Percentiles rank a stretch among this genome's conserved stretches.
phyloP scores from a whole-genome alignment of 2,113 vertebrate species.

The Cavia aperea region DNA sequence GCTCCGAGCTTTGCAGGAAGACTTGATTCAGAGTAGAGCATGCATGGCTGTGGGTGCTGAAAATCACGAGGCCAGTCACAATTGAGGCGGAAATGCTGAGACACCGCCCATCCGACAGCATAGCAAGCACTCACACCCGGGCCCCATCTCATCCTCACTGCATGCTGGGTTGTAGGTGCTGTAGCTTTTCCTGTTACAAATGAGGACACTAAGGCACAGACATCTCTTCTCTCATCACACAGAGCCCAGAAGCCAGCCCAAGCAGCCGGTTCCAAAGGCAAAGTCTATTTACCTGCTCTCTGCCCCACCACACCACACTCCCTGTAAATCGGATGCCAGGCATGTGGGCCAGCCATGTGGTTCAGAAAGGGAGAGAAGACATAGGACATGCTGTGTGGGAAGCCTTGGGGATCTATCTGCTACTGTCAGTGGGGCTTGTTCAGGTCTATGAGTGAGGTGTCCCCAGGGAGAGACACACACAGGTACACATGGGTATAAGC shows the following conservation, averaged over 20 bases:
- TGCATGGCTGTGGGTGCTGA: fast-evolving
- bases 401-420: no score
- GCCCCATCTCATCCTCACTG: background rate
- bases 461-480: background rate
- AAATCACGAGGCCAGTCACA: fast-evolving
- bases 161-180: fast-evolving
- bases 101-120: fast-evolving
- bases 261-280: background rate
- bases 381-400: fast-evolving
- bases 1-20: background rate
- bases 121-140: fast-evolving
- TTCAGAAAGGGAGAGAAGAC: background rate
- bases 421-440: background rate
- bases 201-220: background rate
- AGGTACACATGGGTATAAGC: fast-evolving
- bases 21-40: background rate
- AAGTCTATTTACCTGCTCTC: fast-evolving
- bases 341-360: background rate
- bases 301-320: fast-evolving
- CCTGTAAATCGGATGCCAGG: no score
- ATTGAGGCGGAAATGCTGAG: background rate
- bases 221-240: background rate
- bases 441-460: background rate
- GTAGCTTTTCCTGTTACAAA: background rate
- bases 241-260: background rate